Evolutionary conservation across 2,888 invertebrate species (phyloP).

Genomic region (Mimachlamys varia): DNA sequence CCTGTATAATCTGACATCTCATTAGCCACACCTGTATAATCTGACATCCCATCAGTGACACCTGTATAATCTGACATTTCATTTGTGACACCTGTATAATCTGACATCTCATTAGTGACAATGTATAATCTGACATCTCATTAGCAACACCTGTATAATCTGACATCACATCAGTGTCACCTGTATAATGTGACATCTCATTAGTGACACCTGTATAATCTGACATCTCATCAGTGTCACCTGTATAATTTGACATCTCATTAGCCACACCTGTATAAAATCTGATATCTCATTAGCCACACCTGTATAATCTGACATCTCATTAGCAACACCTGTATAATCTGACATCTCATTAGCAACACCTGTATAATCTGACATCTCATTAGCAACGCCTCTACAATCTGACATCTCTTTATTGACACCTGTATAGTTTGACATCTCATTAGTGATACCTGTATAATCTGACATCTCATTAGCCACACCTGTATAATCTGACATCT

Average conservation of each 20-base stretch:
- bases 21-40: no score
- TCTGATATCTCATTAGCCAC: not conserved
- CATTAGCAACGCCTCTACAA: not conserved
- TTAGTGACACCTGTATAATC: not conserved
- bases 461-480: no score
- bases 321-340: not conserved
- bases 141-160: not conserved
- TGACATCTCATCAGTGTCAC: not conserved
- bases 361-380: not conserved
- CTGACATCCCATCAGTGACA: not conserved
- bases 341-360: not conserved
- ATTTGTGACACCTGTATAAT: no score
- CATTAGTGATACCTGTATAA: no score
- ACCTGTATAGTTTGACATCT: no score
- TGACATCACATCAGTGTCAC: not conserved
- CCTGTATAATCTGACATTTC: no score
- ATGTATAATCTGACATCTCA: not conserved
- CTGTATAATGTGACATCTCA: not conserved
- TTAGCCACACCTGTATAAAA: no score
- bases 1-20: no score
- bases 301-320: not conserved
- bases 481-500: no score
- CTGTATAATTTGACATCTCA: no score
- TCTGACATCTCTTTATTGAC: not conserved
- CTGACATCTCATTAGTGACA: not conserved